Evolutionary conservation across 2,113 vertebrate genomes (phyloP), one percentile per base, ranked within the genome.

Genomic region (Microtus richardsoni): DNA sequence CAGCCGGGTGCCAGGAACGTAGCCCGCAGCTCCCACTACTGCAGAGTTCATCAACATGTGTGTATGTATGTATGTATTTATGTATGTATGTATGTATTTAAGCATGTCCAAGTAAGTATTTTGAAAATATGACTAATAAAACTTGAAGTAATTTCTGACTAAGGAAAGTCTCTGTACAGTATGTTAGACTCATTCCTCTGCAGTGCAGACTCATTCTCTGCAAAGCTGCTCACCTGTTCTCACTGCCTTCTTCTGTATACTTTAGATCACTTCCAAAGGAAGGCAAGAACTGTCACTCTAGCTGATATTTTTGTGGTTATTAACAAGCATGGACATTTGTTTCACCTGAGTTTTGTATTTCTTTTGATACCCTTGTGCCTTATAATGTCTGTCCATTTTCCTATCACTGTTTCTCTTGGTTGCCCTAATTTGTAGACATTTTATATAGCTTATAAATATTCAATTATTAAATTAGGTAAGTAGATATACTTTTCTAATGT

Each of bases 371-470:
- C 78, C 62, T 30, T 82, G 26, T 12, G 86, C 58, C 28, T 74
- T 79, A 92, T 17, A 54, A 87, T 62, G n/a, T 84, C 60, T n/a
- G 41, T 41, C 85, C 21, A 54, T 90, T 88, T 88, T 79, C 89
- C 62, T 79, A 47, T 41, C 80, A 64, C 77, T 70, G 62, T 70
- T 93, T 78, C 74, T 8, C 16, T 88, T 95, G 68, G 52, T 75
- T 84, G 75, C 30, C 90, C 12, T 24, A 75, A 93, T 74, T 79
- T 91, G 19, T 74, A 36, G 41, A 28, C 28, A 86, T 39, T 73
- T 54, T 91, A 49, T 84, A 49, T 49, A 91, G 41, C 88, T 54
- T 54, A 91, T 39, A 21, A 49, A 70, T 24, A 88, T 70, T 80
- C 58, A 19, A 19, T 85, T 82, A 77, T 60, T 13, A 93, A 80